Evolutionary conservation across 2,888 invertebrate genomes (phyloP).

Genomic region (Aplocera efformata): DNA sequence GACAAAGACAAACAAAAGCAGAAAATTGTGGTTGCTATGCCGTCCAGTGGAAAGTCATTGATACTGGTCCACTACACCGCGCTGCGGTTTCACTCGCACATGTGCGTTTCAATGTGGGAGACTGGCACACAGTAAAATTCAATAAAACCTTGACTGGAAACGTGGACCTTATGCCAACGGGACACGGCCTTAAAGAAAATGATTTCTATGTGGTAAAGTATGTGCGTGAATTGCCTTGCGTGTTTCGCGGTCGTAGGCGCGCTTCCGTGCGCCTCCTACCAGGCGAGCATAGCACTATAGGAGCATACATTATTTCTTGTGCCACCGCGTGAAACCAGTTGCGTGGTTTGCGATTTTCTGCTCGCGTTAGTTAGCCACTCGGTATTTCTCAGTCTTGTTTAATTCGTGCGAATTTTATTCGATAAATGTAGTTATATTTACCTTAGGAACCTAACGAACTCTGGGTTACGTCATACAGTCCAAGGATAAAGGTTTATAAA

Average conservation of each 20-base stretch:
- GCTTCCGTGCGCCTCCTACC: slow-evolving; percentile 63
- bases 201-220: slow-evolving; percentile 21
- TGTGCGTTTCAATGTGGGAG: slow-evolving; percentile 36
- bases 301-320: slow-evolving; percentile 25
- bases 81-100: slow-evolving; percentile 33
- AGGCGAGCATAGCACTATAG: slow-evolving; percentile 44
- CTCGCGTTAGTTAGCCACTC: slow-evolving; percentile 3
- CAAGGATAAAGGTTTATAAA: no score
- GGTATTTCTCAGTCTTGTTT: no score
- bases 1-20: slow-evolving; percentile 1
- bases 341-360: slow-evolving; percentile 16
- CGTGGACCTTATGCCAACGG: slow-evolving; percentile 1
- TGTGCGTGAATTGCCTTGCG: slow-evolving; percentile 28
- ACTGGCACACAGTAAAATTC: slow-evolving; percentile 2
- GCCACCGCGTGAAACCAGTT: slow-evolving; percentile 19
- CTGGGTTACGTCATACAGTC: no score
- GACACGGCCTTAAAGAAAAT: slow-evolving; percentile 2
- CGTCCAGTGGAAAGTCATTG: slow-evolving; percentile 25
- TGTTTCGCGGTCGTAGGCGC: slow-evolving; percentile 39
- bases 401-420: no score
- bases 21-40: slow-evolving; percentile 5
- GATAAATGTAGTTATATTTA: no score
- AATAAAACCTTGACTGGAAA: slow-evolving; percentile 1
- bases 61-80: slow-evolving; percentile 34
- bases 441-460: no score